phyloP scores from a whole-genome alignment of 2,888 invertebrate species.

The Seira sanloemensis region DNA sequence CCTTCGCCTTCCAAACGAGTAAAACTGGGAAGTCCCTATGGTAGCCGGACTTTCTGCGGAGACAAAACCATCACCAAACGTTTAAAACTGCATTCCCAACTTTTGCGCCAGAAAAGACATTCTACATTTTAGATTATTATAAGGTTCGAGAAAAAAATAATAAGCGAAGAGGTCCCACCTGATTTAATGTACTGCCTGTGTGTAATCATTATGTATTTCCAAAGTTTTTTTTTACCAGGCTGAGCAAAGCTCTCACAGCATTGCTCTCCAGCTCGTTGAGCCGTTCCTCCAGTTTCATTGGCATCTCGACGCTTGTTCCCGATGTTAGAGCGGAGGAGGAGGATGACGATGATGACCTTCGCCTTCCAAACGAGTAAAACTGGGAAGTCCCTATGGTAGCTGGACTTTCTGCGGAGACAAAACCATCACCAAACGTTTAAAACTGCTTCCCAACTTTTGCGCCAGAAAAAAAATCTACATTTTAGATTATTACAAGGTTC shows the following conservation, averaged over 20 bases:
- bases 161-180: constrained; percentile 24
- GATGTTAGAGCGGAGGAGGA: constrained; percentile 27
- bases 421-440: too few species aligned
- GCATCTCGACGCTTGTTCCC: constrained; percentile 41
- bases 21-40: constrained; percentile 41
- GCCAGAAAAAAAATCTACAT: background rate
- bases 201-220: constrained; percentile 60
- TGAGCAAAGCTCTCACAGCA: constrained; percentile 55
- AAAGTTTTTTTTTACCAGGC: too few species aligned
- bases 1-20: constrained; percentile 40
- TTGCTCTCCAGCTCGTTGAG: constrained; percentile 61
- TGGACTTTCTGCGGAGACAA: background rate
- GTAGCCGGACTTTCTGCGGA: constrained; percentile 36
- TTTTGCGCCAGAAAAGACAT: background rate
- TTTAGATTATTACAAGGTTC: background rate
- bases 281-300: constrained; percentile 49
- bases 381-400: background rate
- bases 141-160: background rate
- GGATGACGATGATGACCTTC: constrained; percentile 30
- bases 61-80: background rate
- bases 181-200: constrained; percentile 51
- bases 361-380: constrained; percentile 29
- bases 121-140: background rate
- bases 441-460: too few species aligned
- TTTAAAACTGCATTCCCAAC: background rate